Evolutionary conservation across 2,113 vertebrate species (phyloP).

Genomic region (Isurus oxyrinchus): DNA sequence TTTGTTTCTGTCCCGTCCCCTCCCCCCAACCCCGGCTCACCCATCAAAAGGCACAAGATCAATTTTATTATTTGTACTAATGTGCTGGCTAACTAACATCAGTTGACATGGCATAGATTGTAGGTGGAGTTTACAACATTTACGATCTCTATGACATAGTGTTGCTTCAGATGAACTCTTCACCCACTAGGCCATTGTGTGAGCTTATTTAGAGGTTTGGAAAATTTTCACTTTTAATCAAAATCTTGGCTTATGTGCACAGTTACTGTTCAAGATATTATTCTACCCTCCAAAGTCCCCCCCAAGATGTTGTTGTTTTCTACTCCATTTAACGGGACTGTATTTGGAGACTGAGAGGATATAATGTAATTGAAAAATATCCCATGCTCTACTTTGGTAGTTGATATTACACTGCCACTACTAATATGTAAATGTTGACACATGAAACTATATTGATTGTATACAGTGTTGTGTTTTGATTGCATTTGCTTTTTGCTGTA

Average conservation of each 20-base stretch:
- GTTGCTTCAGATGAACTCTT: not conserved
- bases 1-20: not conserved
- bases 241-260: not conserved
- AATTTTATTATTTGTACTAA: not conserved
- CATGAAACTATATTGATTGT: not conserved
- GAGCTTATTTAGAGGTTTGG: not conserved
- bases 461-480: not conserved
- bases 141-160: not conserved
- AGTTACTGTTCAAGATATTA: not conserved
- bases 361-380: not conserved
- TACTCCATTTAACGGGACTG: not conserved
- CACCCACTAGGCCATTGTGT: not conserved
- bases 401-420: not conserved
- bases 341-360: not conserved
- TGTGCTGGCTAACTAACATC: not conserved
- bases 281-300: not conserved
- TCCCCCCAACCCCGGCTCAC: not conserved
- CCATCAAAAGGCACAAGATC: not conserved
- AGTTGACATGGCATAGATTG: not conserved
- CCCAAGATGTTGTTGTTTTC: too few relatives aligned
- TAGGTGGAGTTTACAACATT: not conserved
- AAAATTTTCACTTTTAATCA: not conserved
- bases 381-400: not conserved
- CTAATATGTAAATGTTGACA: not conserved
- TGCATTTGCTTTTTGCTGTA: not conserved